Percentiles rank a stretch among this genome's conserved stretches.
These are phyloP conservation scores for Pteronotus mesoamericanus DNA, from an alignment of 2,797 vertebrate species.

Conservation along the genomic window DNA sequence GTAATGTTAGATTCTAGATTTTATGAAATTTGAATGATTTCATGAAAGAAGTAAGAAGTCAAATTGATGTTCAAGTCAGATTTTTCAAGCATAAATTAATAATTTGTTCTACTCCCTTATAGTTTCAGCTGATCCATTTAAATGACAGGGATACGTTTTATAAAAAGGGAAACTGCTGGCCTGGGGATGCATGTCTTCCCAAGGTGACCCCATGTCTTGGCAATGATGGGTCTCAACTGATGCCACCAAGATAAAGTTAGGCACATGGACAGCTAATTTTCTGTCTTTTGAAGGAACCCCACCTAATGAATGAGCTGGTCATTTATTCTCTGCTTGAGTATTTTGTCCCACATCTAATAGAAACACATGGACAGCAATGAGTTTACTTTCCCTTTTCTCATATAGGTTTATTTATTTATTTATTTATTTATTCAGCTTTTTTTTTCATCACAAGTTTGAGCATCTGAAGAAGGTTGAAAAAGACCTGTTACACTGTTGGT, in stretches of 20 bases:
- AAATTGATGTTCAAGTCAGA: constrained; percentile 21
- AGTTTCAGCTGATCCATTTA: not conserved
- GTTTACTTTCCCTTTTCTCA: not conserved
- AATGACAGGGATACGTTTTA: not conserved
- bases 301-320: not conserved
- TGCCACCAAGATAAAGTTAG: not conserved
- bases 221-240: not conserved
- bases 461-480: not conserved
- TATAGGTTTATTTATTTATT: not conserved
- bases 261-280: not conserved
- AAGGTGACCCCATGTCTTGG: not conserved
- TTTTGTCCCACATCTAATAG: not conserved
- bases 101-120: constrained; percentile 35
- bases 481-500: not conserved
- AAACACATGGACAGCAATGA: not conserved
- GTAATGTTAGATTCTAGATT: not conserved
- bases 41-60: constrained; percentile 40
- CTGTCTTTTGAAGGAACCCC: not conserved
- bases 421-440: not conserved
- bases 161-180: not conserved
- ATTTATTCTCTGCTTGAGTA: not conserved
- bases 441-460: not conserved
- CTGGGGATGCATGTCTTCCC: not conserved
- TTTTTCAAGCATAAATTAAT: constrained; percentile 49
- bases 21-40: constrained; percentile 54